Conservation (phyloP, 2,797 vertebrate species). For the Moxostoma hubbsi region DNA sequence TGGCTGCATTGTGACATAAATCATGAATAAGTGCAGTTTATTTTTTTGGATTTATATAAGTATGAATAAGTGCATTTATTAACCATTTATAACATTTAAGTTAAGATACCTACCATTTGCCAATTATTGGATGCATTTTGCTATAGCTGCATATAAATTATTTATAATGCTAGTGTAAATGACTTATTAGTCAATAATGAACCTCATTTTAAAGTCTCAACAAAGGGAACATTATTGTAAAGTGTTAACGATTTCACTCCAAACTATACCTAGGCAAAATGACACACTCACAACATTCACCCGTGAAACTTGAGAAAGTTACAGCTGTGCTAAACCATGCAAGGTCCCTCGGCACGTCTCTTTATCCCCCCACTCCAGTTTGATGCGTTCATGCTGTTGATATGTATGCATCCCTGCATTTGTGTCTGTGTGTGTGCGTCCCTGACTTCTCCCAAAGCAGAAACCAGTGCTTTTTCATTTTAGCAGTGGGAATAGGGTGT, state of each 20-base stretch:
- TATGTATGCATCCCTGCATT: conserved; percentile 72
- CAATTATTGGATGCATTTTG: too few relatives aligned
- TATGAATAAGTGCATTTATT: too few relatives aligned
- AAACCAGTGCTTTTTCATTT: conserved; percentile 91
- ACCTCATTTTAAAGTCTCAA: too few relatives aligned
- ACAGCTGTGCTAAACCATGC: conserved; percentile 64
- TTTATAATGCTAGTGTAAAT: too few relatives aligned
- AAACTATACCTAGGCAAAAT: background rate
- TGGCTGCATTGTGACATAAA: too few relatives aligned
- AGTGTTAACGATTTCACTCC: background rate
- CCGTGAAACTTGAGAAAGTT: conserved; percentile 10
- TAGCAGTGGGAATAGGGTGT: conserved; percentile 90
- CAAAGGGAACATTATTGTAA: background rate
- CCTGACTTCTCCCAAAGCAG: conserved; percentile 70
- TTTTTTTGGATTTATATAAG: too few relatives aligned
- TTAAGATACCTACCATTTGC: too few relatives aligned
- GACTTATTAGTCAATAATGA: too few relatives aligned
- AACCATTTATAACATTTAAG: too few relatives aligned
- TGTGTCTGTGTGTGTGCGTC: conserved; percentile 72
- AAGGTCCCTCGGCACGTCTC: conserved; percentile 48
- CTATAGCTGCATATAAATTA: too few relatives aligned
- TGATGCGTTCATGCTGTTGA: conserved; percentile 70
- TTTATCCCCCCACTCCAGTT: conserved; percentile 71
- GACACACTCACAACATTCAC: background rate
- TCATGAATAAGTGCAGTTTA: too few relatives aligned